These are phyloP conservation scores for Melierax canorus DNA, from an alignment of 2,113 vertebrate species.

Conservation along the genomic window DNA sequence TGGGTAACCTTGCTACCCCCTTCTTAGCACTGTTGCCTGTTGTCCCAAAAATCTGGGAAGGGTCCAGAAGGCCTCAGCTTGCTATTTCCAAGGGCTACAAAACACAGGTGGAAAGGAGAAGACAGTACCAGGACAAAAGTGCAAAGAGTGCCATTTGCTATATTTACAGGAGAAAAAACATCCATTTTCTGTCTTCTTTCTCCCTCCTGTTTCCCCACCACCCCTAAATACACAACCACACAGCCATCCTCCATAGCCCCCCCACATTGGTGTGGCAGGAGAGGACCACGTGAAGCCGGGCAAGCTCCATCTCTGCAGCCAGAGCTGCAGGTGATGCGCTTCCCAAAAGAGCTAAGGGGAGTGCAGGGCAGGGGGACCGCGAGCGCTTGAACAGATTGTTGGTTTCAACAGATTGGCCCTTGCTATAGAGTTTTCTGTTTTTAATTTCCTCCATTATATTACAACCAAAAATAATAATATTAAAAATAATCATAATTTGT, in stretches of 20 bases:
- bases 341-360: constrained; percentile 4
- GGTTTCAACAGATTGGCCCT: constrained; percentile 62
- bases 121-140: accelerated
- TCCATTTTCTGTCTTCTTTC: neutral
- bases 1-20: neutral
- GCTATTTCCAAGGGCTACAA: neutral
- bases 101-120: neutral
- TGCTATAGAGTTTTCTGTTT: constrained; percentile 42
- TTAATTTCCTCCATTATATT: constrained; percentile 7
- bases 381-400: constrained; percentile 13
- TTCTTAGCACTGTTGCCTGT: neutral
- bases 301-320: neutral
- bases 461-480: neutral
- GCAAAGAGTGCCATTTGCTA: accelerated
- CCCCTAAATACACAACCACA: neutral
- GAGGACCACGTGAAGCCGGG: neutral
- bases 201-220: neutral
- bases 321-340: neutral
- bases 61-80: neutral
- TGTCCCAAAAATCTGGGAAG: neutral
- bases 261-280: neutral
- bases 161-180: neutral
- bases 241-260: neutral
- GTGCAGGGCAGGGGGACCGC: neutral
- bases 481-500: neutral